These are phyloP conservation scores for Meiosimyza platycephala DNA, from an alignment of 2,888 invertebrate species.

Conservation along the genomic window DNA sequence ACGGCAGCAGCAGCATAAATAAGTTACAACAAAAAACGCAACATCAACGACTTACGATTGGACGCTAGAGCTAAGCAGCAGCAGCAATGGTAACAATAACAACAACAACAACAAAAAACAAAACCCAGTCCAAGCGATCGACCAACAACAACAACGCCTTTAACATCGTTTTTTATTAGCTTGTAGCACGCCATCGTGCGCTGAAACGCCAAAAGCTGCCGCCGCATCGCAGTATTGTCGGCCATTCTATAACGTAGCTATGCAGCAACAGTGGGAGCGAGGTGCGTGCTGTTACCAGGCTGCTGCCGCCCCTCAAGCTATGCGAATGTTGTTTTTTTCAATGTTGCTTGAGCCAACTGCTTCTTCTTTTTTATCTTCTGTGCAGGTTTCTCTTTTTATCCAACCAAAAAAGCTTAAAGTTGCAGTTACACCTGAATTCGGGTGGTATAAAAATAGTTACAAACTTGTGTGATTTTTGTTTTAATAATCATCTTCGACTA, in stretches of 20 bases:
- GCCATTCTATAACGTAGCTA: conserved; percentile 3
- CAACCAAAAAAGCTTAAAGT: conserved; percentile 26
- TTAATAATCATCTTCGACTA: too few relatives aligned
- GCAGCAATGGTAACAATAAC: not conserved
- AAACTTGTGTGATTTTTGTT: too few relatives aligned
- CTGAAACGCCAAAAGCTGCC: conserved; percentile 14
- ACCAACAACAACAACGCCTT: conserved; percentile 47
- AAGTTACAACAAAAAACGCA: conserved; percentile 24
- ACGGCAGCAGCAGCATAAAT: conserved; percentile 6
- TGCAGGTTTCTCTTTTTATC: conserved; percentile 12
- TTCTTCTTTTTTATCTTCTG: conserved; percentile 37
- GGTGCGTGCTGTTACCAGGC: conserved; percentile 31
- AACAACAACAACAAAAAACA: not conserved
- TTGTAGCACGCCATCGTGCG: conserved; percentile 41
- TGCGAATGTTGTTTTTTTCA: not conserved
- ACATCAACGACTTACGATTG: conserved; percentile 56
- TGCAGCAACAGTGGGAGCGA: conserved; percentile 14
- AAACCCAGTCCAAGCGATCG: conserved; percentile 23
- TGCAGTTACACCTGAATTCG: not conserved
- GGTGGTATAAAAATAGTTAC: too few relatives aligned
- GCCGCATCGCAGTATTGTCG: not conserved
- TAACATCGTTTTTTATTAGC: conserved; percentile 47
- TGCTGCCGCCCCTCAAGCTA: conserved; percentile 22
- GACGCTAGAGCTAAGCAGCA: conserved; percentile 47
- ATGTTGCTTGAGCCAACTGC: conserved; percentile 35